Conservation (phyloP, 2,797 vertebrate species). For the Melanotaenia nigrans region DNA sequence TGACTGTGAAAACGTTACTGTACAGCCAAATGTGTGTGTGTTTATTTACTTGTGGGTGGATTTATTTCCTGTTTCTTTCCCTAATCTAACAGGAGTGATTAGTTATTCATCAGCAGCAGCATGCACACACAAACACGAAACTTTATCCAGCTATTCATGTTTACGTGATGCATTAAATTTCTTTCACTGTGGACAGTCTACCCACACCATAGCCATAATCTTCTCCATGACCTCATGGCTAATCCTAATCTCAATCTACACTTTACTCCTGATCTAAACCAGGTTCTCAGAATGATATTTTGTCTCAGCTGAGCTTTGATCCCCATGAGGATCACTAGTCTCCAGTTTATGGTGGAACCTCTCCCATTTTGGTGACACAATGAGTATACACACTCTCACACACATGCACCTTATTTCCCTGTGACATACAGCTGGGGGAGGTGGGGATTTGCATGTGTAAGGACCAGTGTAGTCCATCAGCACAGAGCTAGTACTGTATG, state of each 20-base stretch:
- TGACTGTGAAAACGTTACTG: neutral
- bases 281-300: neutral
- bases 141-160: conserved; percentile 6
- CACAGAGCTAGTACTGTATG: conserved; percentile 42
- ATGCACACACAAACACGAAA: conserved; percentile 4
- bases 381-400: conserved; percentile 14
- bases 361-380: neutral
- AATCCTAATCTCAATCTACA: neutral
- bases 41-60: conserved; percentile 11
- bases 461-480: conserved; percentile 23
- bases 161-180: neutral
- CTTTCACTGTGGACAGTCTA: neutral
- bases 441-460: conserved; percentile 74
- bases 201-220: neutral
- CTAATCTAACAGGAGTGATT: conserved; percentile 19
- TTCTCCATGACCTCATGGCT: neutral
- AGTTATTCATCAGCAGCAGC: conserved; percentile 9
- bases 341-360: neutral
- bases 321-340: neutral
- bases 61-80: conserved; percentile 20
- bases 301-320: neutral
- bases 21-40: conserved; percentile 5
- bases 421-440: conserved; percentile 63
- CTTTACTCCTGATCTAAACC: neutral
- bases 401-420: conserved; percentile 68